A percentile compares a stretch with the other conserved stretches of the same genome.
Evolutionary conservation across 2,888 invertebrate species (phyloP).

Genomic region (Chloroclystis v-ata): DNA sequence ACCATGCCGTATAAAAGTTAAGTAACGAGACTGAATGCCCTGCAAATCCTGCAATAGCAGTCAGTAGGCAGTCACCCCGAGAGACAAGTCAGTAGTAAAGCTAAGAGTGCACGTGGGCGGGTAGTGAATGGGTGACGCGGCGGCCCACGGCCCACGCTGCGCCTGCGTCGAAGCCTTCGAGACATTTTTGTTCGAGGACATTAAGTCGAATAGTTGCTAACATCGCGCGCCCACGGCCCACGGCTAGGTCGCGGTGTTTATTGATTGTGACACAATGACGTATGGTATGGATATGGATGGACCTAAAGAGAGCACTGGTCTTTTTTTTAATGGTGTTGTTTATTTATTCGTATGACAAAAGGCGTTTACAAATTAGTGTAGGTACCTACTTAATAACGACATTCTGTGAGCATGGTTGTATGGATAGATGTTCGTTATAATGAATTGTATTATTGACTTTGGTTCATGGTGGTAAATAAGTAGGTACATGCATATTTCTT

Average conservation of each 20-base stretch:
- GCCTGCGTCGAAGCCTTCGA: conserved; percentile 38
- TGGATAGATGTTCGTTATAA: no score
- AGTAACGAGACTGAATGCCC: not conserved
- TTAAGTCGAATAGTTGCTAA: conserved; percentile 11
- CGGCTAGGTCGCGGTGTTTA: conserved; percentile 11
- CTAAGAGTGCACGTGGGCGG: conserved; percentile 21
- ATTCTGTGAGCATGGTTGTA: no score
- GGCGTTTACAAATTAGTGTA: no score
- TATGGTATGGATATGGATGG: no score
- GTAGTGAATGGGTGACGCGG: conserved; percentile 57
- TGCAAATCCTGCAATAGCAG: not conserved
- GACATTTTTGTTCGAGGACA: conserved; percentile 35
- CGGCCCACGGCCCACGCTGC: conserved; percentile 42
- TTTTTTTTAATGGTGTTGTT: no score
- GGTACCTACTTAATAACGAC: no score
- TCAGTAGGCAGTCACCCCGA: not conserved
- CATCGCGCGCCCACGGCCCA: conserved; percentile 11
- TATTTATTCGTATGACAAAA: no score
- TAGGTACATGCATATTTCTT: not conserved
- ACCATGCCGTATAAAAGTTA: no score
- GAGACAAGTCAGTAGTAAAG: conserved; percentile 14
- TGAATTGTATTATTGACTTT: conserved; percentile 9
- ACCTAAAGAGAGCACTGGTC: no score
- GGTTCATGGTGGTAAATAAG: no score
- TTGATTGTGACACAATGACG: no score